These are phyloP conservation scores for Anguilla rostrata DNA, from an alignment of 2,113 vertebrate genomes.

Conservation along the genomic window DNA sequence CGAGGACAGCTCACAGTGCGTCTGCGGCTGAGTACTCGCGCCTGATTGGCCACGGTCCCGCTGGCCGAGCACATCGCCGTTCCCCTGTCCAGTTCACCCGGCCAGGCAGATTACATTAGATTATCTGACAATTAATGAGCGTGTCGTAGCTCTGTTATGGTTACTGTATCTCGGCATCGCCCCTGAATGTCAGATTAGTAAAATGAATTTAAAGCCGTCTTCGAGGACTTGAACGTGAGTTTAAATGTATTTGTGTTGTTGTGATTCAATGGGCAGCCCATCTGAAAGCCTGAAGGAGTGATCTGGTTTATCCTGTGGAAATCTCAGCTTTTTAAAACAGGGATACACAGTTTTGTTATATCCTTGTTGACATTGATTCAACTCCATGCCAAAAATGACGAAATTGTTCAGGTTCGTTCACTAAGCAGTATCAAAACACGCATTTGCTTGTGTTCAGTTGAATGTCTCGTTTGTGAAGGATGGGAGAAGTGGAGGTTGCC, in stretches of 20 bases:
- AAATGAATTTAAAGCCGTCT: background rate
- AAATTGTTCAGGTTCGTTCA: background rate
- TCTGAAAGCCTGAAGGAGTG: background rate
- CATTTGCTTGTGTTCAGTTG: background rate
- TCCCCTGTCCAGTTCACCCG: too few species aligned
- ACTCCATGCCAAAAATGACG: background rate
- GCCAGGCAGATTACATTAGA: too few species aligned
- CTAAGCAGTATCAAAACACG: too few species aligned
- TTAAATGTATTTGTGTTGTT: background rate
- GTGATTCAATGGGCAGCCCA: background rate
- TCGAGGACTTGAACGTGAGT: slow-evolving; percentile 5
- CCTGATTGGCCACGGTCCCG: too few species aligned
- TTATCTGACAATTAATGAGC: background rate
- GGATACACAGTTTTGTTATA: background rate
- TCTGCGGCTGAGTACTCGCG: slow-evolving; percentile 24
- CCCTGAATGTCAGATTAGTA: background rate
- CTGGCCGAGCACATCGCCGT: too few species aligned
- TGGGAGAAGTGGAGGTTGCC: background rate
- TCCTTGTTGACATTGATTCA: background rate
- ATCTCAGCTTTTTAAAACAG: background rate
- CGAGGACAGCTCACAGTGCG: slow-evolving; percentile 99
- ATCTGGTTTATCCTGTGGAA: background rate
- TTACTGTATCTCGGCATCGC: slow-evolving; percentile 2
- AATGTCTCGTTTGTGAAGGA: background rate
- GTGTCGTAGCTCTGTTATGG: background rate